A percentile compares a stretch with the other conserved stretches of the same genome.
phyloP scores from a whole-genome alignment of 1,140 invertebrate genomes.

The Drosophila persimilis region DNA sequence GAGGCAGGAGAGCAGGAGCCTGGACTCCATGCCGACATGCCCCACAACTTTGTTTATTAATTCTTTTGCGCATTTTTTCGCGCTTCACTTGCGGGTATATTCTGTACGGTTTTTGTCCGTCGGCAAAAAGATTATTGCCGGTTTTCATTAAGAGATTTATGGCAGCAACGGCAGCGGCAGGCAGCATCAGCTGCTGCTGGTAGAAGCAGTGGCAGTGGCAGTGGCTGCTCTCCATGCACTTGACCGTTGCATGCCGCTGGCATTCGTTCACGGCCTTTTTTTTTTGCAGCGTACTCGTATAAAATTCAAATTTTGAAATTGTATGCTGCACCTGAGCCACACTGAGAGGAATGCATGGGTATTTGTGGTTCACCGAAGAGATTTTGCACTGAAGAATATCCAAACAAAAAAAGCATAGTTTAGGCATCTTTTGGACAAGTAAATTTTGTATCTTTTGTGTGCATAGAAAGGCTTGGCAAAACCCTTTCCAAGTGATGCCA shows the following conservation, averaged over 20 bases:
- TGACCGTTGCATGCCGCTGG: constrained; percentile 68
- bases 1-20: constrained; percentile 3
- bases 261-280: constrained; percentile 58
- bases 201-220: constrained; percentile 4
- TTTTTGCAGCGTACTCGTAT: constrained; percentile 10
- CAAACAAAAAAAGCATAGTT: no score
- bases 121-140: constrained; percentile 79
- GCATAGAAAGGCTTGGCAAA: no score
- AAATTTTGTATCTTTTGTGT: no score
- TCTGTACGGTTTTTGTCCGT: constrained; percentile 42
- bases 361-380: no score
- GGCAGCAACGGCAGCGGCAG: constrained; percentile 31
- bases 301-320: constrained; percentile 73
- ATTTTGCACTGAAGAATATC: no score
- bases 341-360: constrained; percentile 9
- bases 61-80: constrained; percentile 80
- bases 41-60: constrained; percentile 78
- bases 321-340: constrained; percentile 57
- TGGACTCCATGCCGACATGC: constrained; percentile 65
- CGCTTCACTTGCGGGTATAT: constrained; percentile 48
- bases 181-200: constrained; percentile 4
- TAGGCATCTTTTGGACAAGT: no score
- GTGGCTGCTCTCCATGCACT: constrained; percentile 66
- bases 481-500: no score
- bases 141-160: constrained; percentile 82